Evolutionary conservation across 2,888 invertebrate species (phyloP).

Genomic region (Muschampia plurimacula): DNA sequence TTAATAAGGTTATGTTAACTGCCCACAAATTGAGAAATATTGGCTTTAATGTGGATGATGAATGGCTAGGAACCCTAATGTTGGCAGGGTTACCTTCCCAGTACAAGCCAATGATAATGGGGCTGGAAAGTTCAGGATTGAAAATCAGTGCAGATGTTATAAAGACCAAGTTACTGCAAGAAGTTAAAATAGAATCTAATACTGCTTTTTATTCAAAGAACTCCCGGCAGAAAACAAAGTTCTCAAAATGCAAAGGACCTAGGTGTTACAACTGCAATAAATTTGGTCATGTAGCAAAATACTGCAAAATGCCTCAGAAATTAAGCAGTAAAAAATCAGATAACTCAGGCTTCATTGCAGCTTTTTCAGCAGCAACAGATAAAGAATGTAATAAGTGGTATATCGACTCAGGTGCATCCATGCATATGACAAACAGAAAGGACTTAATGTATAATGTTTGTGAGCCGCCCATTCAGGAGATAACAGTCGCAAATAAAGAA

Average conservation of each 20-base stretch:
- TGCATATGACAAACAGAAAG: too few relatives aligned
- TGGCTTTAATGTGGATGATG: background rate
- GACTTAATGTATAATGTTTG: background rate
- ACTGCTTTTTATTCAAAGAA: background rate
- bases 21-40: background rate
- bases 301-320: background rate
- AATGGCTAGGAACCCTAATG: background rate
- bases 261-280: slow-evolving; percentile 1
- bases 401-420: too few relatives aligned
- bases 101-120: slow-evolving; percentile 5
- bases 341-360: background rate
- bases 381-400: background rate
- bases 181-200: background rate
- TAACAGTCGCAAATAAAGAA: background rate
- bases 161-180: background rate
- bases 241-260: background rate
- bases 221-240: background rate
- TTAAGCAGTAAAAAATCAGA: background rate
- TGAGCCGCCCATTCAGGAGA: background rate
- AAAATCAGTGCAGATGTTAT: background rate
- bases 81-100: background rate
- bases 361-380: background rate
- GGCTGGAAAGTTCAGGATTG: background rate
- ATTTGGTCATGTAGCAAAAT: background rate
- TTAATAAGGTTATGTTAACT: too few relatives aligned